Evolutionary conservation across 1,140 invertebrate genomes (phyloP).

Genomic region (Zelostemma sp.): DNA sequence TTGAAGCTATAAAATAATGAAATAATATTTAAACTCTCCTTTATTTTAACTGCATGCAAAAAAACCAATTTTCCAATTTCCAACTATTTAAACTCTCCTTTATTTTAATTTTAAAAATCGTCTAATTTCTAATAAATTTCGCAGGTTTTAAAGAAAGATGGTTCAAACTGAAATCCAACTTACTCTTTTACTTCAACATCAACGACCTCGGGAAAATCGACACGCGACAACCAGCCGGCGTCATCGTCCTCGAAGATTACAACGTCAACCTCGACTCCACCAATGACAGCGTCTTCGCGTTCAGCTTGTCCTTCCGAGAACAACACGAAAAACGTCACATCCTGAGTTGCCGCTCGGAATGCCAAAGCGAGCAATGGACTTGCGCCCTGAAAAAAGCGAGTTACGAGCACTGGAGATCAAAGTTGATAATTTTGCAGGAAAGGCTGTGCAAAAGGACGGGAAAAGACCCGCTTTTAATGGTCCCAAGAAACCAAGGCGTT

Average conservation of each 20-base stretch:
- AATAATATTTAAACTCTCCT: too few relatives aligned
- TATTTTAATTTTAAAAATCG: background rate
- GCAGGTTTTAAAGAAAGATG: constrained; percentile 79
- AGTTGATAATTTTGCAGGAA: constrained; percentile 73
- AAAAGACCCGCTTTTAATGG: constrained; percentile 75
- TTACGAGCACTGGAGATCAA: constrained; percentile 74
- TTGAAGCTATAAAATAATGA: too few relatives aligned
- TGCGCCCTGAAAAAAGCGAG: constrained; percentile 73
- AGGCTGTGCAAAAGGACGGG: constrained; percentile 74
- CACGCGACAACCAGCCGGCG: constrained; percentile 74
- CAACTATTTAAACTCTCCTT: too few relatives aligned
- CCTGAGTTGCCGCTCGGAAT: constrained; percentile 75
- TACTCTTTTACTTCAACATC: constrained; percentile 81
- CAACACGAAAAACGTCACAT: constrained; percentile 77
- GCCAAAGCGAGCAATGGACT: constrained; percentile 75
- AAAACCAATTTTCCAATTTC: too few relatives aligned
- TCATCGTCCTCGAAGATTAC: constrained; percentile 79
- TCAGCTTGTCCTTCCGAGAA: constrained; percentile 77
- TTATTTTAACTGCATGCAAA: too few relatives aligned
- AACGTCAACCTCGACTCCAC: constrained; percentile 74
- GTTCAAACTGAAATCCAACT: constrained; percentile 79
- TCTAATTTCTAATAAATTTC: background rate
- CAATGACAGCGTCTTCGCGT: constrained; percentile 75
- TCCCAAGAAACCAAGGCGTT: constrained; percentile 74
- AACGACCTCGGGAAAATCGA: constrained; percentile 78